phyloP scores from a whole-genome alignment of 2,797 vertebrate species.

The Halcyon chelicuti region DNA sequence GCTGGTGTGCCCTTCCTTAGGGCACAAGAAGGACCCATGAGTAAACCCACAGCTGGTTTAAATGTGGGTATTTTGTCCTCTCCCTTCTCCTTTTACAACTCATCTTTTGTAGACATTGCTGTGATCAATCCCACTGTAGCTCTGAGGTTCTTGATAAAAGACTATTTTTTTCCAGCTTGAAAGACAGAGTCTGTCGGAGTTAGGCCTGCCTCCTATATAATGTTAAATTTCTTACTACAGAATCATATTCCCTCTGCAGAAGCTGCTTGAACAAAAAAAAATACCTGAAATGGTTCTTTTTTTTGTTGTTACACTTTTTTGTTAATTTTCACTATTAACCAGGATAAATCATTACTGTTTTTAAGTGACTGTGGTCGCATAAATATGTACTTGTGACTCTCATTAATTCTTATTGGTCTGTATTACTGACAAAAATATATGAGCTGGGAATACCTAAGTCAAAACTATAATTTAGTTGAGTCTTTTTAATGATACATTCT shows the following conservation, averaged over 20 bases:
- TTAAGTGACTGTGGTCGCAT: conserved; percentile 53
- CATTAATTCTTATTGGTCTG: conserved; percentile 67
- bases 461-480: conserved; percentile 63
- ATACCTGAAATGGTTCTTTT: background rate
- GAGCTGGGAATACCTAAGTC: conserved; percentile 66
- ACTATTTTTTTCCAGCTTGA: background rate
- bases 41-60: background rate
- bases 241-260: background rate
- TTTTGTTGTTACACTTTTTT: background rate
- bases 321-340: conserved; percentile 60
- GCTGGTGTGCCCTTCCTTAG: background rate
- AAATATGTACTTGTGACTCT: conserved; percentile 52
- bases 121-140: background rate
- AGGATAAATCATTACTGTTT: conserved; percentile 62
- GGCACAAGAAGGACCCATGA: background rate
- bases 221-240: background rate
- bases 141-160: background rate
- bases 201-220: background rate
- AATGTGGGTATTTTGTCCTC: background rate
- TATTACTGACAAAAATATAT: conserved; percentile 70
- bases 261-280: background rate
- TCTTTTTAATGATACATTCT: conserved; percentile 69
- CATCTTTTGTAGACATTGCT: background rate
- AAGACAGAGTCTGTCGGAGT: background rate
- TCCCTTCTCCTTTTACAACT: background rate